Base-by-base conservation (phyloP, 2,797 vertebrate species). In the Enteromius mattozi region DNA sequence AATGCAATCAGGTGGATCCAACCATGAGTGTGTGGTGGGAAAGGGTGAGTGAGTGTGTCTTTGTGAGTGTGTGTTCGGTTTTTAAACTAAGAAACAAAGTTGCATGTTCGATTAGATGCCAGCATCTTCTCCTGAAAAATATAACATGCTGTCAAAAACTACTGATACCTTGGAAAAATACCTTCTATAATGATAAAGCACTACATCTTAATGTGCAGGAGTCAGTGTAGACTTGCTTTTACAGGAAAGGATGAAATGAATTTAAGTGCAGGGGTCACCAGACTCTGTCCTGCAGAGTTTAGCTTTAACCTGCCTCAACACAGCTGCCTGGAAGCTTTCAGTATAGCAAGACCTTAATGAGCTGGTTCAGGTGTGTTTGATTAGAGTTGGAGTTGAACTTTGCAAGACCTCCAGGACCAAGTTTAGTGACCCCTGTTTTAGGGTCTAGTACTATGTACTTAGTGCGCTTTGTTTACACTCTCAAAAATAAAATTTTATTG, bases 1-100 rank as follows among this genome's bases (percentile, higher is more conserved):
- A 83, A 85, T 24, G 83, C 81, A 80, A 76, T 85, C 88, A 87
- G 83, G 86, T 84, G 77, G 79, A 86, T 82, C 77, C 80, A 68
- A 83, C 76, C 63, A 17, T 85, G 70, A 87, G 79, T 42, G 78
- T 61, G n/a, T 49, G 9, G 14, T 66, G 77, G 27, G 30, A n/a
- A n/a, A 37, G 10, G 6, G 19, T 49, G 61, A 1, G n/a, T 37
- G 47, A 24, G 47, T 54, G 14, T 54, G 45, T 80, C 10, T 45
- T n/a, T 71, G n/a, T 49, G 42, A 24, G 17, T 30, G 21, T 54
- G 47, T 21, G 17, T 51, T 35, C 47, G 3, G 10, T 72, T 71
- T 69, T 69, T 27, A 59, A 59, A 37, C 19, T n/a, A n/a, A 42
- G n/a, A 69, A 63, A 30, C 24, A 27, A 14, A 40, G 66, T 12